Base-by-base conservation (phyloP, 2,888 invertebrate species). In the Macropis europaea region DNA sequence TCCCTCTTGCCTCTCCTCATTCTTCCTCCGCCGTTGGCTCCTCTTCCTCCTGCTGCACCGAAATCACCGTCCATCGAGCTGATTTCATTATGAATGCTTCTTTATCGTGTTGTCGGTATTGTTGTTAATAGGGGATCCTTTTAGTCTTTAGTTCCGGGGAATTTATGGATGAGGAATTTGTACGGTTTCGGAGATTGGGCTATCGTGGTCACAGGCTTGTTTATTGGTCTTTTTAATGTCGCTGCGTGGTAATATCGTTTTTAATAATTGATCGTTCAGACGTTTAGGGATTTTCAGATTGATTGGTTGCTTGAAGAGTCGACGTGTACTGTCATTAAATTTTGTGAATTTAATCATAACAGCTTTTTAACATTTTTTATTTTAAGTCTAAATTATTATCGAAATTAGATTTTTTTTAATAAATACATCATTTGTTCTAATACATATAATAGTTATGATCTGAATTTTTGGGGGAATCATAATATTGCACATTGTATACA, bases 81-180 rank as follows among this genome's bases (percentile, higher is more conserved):
- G 60, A 69, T 70, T 70, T 70, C 70, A 69, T 70, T 70, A 70
- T 57, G 70, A 60, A 60, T 60, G 69, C 69, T 69, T 69, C 69
- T 69, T 69, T 69, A 69, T 59, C 69, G 69, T 68, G 69, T 69
- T 69, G 69, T 69, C 69, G 69, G 57, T 68, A 69, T 68, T 68
- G 69, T 68, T 68, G 69, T 68, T 68, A 68, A 68, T 68, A 54
- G 68, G 68, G 47, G 38, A 48, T 47, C 67, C 67, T 26, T 15
- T 45, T 28, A 66, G 53, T 45, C 52, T 53, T 9, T 30, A 7
- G 17, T 17, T 11, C 30, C 9, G 15, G 6, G 67, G 26, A 54
- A 67, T 67, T 67, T 67, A 67, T 32, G 68, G 45, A 26, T n/a
- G 9, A 32, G 67, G 67, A 54, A 67, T 67, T 66, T 54, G 53